Base-by-base conservation (phyloP, 1,140 invertebrate species). In the Rhysida immarginata region DNA sequence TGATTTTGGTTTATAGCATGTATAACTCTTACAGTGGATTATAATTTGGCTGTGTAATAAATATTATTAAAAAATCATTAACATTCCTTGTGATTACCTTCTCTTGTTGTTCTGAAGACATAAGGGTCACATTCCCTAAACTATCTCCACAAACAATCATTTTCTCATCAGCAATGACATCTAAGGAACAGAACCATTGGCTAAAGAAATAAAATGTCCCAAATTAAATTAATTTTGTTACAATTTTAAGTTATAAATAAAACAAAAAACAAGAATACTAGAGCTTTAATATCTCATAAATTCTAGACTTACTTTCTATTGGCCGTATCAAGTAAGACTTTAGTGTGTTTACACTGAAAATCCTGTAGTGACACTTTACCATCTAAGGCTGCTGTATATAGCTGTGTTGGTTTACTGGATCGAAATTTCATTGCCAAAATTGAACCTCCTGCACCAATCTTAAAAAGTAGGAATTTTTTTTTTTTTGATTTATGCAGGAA, bases 351-450 rank as follows among this genome's bases (percentile, higher is more conserved):
- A 8, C 59, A 58, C 18, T 65, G 59, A 29, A 68, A 54, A 61
- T 70, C 63, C 45, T 66, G 56, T 2, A 66, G 52, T 24, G 54
- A 61, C 14, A 70, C 60, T 52, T 57, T 65, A 1, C 68, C 67
- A 60, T 68, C 63, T 43, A 69, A 62, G 13, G 68, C 64, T 18
- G 65, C 64, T n/a, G 63, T 65, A 26, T 65, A 56, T 3, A 68
- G 46, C 18, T 54, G 53, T n/a, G 55, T 58, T 16, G 57, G 18
- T 50, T 69, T 57, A 35, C 58, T 53, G 3, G 62, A 62, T 61
- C 65, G 66, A 59, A 70, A 69, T 55, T 67, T 66, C 41, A 70
- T 51, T 5, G 67, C 63, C 53, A 69, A 64, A n/a, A 69, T 65
- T 1, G 66, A 69, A 2, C 68, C 67, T 27, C 67, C 69, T n/a